These are phyloP conservation scores for Tenodera sinensis DNA, from an alignment of 2,888 invertebrate genomes.

Conservation along the genomic window DNA sequence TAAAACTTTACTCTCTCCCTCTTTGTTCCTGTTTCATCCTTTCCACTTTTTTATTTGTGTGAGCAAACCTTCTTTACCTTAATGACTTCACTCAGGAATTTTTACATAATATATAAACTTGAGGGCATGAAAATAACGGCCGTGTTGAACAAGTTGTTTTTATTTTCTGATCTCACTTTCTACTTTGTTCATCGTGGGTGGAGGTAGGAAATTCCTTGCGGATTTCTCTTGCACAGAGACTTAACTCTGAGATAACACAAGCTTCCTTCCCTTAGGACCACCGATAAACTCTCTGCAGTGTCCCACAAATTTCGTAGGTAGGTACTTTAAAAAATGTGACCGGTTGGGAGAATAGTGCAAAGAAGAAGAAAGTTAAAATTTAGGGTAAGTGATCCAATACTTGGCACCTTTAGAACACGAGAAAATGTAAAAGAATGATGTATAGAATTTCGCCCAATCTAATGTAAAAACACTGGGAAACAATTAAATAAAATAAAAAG, in stretches of 20 bases:
- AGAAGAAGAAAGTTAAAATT: neutral
- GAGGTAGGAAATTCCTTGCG: neutral
- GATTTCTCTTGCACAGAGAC: neutral
- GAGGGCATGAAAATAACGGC: neutral
- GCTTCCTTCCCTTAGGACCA: neutral
- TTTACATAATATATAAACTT: conserved; percentile 9
- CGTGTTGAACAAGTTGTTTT: neutral
- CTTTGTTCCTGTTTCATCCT: neutral
- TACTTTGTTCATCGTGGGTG: no score
- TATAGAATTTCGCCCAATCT: no score
- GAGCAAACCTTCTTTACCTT: neutral
- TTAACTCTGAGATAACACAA: neutral
- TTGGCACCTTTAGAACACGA: neutral
- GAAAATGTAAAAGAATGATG: no score
- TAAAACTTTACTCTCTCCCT: neutral
- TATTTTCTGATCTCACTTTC: neutral
- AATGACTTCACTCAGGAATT: conserved; percentile 2
- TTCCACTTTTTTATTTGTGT: neutral
- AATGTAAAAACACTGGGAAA: no score
- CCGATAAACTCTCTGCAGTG: neutral
- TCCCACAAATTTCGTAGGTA: neutral
- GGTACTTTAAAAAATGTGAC: neutral
- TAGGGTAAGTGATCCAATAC: neutral
- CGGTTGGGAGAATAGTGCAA: neutral
- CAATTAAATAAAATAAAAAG: no score